Conservation (phyloP, 2,888 invertebrate genomes). For the Acleris emargana region DNA sequence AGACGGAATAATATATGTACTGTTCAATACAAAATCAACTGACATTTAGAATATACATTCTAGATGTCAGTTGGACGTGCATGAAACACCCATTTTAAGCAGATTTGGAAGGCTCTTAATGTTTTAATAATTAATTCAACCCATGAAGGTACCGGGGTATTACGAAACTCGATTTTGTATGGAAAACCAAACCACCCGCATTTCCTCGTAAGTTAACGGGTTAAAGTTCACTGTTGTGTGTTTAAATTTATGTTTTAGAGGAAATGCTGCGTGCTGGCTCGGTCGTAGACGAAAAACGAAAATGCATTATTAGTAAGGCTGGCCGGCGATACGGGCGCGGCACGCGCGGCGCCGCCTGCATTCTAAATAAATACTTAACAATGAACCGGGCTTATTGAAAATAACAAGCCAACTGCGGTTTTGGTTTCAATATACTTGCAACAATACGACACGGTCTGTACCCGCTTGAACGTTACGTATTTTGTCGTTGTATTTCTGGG, state of each 20-base stretch:
- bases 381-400: slow-evolving; percentile 5
- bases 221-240: slow-evolving; percentile 11
- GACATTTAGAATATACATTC: too few relatives aligned
- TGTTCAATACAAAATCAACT: too few relatives aligned
- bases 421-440: slow-evolving; percentile 1
- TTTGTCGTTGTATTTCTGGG: too few relatives aligned
- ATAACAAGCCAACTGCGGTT: slow-evolving; percentile 1
- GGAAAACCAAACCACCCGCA: background rate
- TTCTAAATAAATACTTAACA: slow-evolving; percentile 12
- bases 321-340: slow-evolving; percentile 27
- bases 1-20: too few relatives aligned
- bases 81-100: too few relatives aligned
- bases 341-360: slow-evolving; percentile 17
- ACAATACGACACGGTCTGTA: background rate
- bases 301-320: slow-evolving; percentile 35
- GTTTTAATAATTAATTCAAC: background rate
- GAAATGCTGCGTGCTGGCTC: slow-evolving; percentile 11
- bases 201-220: background rate
- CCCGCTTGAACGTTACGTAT: too few relatives aligned
- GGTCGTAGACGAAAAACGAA: slow-evolving; percentile 35
- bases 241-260: slow-evolving; percentile 8
- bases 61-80: too few relatives aligned
- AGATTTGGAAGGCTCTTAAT: background rate
- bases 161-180: too few relatives aligned
- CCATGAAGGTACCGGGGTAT: background rate